phyloP scores from a whole-genome alignment of 2,113 vertebrate species.

The Burhinus oedicnemus region DNA sequence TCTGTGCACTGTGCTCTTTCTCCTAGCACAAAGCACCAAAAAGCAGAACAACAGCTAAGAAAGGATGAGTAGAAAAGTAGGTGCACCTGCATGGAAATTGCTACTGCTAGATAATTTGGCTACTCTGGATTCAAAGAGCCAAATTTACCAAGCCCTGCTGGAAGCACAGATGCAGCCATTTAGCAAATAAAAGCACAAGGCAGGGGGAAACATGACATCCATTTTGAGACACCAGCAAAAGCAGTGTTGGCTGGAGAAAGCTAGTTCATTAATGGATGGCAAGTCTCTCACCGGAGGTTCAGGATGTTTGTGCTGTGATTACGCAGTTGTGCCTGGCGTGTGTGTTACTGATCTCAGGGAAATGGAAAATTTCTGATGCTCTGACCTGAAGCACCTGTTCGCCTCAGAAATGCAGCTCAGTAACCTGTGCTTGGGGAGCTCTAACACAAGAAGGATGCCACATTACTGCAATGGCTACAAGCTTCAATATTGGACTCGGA shows the following conservation, averaged over 20 bases:
- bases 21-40: background rate
- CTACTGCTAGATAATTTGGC: background rate
- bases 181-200: background rate
- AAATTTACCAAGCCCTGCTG: background rate
- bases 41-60: background rate
- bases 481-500: background rate
- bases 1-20: background rate
- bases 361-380: background rate
- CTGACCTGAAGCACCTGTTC: background rate
- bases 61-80: background rate
- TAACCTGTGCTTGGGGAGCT: background rate
- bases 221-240: background rate
- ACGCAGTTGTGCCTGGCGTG: background rate
- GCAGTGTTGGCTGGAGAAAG: background rate
- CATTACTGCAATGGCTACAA: background rate
- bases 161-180: background rate
- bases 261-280: background rate
- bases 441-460: background rate
- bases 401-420: background rate
- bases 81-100: constrained; percentile 18
- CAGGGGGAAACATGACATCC: background rate
- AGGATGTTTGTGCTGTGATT: background rate
- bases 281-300: background rate
- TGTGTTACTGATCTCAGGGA: background rate
- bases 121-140: background rate